phyloP scores from a whole-genome alignment of 2,888 invertebrate species.

The Eretmocerus hayati region DNA sequence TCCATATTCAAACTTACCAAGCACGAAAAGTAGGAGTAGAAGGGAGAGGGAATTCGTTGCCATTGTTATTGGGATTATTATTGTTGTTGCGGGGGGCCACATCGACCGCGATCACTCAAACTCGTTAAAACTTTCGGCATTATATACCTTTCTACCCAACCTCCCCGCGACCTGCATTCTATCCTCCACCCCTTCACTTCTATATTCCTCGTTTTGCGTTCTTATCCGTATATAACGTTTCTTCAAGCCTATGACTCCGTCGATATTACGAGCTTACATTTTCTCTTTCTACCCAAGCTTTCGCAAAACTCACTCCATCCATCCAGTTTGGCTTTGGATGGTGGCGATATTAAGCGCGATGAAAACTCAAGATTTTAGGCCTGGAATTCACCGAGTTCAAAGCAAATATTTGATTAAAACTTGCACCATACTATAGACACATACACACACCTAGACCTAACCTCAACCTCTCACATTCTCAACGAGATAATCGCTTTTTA shows the following conservation, averaged over 20 bases:
- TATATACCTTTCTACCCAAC: too few species aligned
- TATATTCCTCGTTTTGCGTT: not conserved
- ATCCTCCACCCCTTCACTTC: slow-evolving; percentile 24
- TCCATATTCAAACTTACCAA: slow-evolving; percentile 2
- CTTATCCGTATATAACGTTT: not conserved
- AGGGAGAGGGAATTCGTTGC: not conserved
- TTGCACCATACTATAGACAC: slow-evolving; percentile 3
- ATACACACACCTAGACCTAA: too few species aligned
- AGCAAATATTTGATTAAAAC: slow-evolving; percentile 23
- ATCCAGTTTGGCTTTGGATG: not conserved
- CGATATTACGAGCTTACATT: slow-evolving; percentile 16
- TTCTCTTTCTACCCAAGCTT: too few species aligned
- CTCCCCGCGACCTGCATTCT: slow-evolving; percentile 40
- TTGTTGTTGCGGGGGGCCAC: slow-evolving; percentile 39
- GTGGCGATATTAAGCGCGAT: slow-evolving; percentile 17
- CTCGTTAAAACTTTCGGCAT: slow-evolving; percentile 47
- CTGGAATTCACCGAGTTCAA: slow-evolving; percentile 15
- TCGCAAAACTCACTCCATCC: not conserved
- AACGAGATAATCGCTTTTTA: slow-evolving; percentile 19
- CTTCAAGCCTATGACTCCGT: not conserved
- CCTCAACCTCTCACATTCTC: too few species aligned
- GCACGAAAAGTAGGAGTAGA: not conserved
- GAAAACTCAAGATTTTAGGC: slow-evolving; percentile 18
- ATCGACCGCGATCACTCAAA: slow-evolving; percentile 47
- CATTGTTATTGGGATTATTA: slow-evolving; percentile 38